Evolutionary conservation across 1,140 invertebrate genomes (phyloP).

Genomic region (Ostrea edulis): DNA sequence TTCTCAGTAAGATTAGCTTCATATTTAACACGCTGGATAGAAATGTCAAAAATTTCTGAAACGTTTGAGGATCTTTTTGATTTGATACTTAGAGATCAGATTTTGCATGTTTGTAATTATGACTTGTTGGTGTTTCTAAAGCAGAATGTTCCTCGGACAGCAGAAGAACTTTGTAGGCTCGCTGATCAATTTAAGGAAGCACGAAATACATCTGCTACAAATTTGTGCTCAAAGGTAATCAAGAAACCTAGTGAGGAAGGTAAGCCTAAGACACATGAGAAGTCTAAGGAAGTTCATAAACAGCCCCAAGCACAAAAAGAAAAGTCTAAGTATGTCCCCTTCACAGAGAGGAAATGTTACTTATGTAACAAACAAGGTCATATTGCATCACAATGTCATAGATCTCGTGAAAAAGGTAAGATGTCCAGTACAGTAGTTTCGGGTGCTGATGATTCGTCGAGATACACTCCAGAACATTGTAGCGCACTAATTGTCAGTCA

Average conservation of each 20-base stretch:
- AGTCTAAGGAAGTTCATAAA: neutral
- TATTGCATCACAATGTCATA: neutral
- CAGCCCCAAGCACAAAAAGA: neutral
- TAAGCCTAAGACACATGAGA: neutral
- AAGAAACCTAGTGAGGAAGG: neutral
- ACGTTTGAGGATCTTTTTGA: neutral
- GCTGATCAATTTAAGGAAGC: neutral
- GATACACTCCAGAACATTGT: neutral
- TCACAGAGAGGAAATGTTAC: neutral
- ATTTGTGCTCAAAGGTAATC: neutral
- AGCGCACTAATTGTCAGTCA: neutral
- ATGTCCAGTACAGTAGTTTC: neutral
- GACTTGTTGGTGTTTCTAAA: neutral
- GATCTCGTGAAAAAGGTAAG: neutral
- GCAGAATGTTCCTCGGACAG: neutral
- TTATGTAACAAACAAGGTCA: neutral
- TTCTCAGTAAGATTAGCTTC: constrained; percentile 28
- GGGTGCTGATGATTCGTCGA: neutral
- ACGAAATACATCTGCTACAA: neutral
- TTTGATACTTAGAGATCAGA: neutral
- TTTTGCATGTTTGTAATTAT: constrained; percentile 11
- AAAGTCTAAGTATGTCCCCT: neutral
- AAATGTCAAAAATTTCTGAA: constrained; percentile 35
- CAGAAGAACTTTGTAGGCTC: neutral
- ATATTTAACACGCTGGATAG: constrained; percentile 40